Percentiles rank a stretch among this genome's conserved stretches.
Evolutionary conservation across 2,888 invertebrate species (phyloP).

Genomic region (Tholera decimalis): DNA sequence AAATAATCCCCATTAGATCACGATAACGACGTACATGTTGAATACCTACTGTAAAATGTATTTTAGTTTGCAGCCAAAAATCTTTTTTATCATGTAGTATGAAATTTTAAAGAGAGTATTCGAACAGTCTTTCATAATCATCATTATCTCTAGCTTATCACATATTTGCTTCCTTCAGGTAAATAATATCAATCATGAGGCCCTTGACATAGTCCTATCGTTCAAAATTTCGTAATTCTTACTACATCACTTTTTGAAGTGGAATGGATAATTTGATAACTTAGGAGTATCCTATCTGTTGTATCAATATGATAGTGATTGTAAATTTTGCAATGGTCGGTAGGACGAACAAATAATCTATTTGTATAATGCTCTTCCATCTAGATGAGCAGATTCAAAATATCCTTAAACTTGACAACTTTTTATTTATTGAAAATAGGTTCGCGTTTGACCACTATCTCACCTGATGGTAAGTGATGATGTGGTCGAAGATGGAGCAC

Average conservation of each 20-base stretch:
- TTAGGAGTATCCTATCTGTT: background rate
- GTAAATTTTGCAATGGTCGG: constrained; percentile 23
- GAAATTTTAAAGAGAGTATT: constrained; percentile 16
- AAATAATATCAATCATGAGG: constrained; percentile 34
- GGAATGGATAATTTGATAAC: constrained; percentile 34
- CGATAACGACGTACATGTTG: background rate
- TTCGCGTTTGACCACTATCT: no score
- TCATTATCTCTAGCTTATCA: constrained; percentile 44
- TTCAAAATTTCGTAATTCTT: constrained; percentile 44
- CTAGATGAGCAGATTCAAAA: no score
- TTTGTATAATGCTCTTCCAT: background rate
- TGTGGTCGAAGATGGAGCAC: no score
- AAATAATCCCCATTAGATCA: no score
- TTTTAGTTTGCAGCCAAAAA: constrained; percentile 1
- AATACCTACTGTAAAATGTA: background rate
- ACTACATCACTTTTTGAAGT: constrained; percentile 31
- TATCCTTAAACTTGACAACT: no score
- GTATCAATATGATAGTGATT: constrained; percentile 4
- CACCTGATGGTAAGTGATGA: no score
- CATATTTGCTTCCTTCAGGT: constrained; percentile 25
- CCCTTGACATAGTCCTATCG: constrained; percentile 36
- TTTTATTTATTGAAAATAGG: no score
- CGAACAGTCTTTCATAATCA: constrained; percentile 22
- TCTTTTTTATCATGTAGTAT: background rate
- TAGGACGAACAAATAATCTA: background rate